phyloP scores from a whole-genome alignment of 2,888 invertebrate species.

The Volucella inflata region DNA sequence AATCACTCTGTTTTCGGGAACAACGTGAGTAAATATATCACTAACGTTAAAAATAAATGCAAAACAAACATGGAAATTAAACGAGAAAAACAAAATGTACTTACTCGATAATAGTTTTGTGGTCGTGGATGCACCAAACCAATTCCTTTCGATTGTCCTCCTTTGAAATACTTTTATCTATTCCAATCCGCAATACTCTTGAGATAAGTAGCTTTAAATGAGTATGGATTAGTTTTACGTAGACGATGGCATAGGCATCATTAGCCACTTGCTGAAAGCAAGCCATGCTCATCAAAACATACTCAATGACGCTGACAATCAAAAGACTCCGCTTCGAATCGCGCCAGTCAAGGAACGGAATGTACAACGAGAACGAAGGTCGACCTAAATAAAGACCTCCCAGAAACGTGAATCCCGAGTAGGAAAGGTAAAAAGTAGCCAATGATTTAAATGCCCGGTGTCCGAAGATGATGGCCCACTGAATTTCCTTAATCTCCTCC shows the following conservation, averaged over 20 bases:
- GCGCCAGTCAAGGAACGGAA: slow-evolving; percentile 78
- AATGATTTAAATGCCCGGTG: slow-evolving; percentile 77
- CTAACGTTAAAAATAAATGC: too few species aligned
- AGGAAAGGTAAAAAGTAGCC: slow-evolving; percentile 73
- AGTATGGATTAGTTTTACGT: slow-evolving; percentile 76
- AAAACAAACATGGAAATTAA: too few species aligned
- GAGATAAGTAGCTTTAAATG: slow-evolving; percentile 77
- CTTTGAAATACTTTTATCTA: slow-evolving; percentile 50
- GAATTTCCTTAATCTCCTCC: slow-evolving; percentile 73
- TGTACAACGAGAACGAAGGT: slow-evolving; percentile 79
- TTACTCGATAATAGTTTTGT: slow-evolving; percentile 78
- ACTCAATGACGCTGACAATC: slow-evolving; percentile 77
- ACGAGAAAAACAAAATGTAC: too few species aligned
- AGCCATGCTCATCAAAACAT: slow-evolving; percentile 76
- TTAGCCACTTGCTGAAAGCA: slow-evolving; percentile 78
- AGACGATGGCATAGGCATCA: slow-evolving; percentile 79
- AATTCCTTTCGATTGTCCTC: slow-evolving; percentile 76
- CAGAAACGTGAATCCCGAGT: slow-evolving; percentile 76
- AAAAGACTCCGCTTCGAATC: slow-evolving; percentile 78
- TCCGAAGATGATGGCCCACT: slow-evolving; percentile 70
- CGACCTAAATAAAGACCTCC: slow-evolving; percentile 74
- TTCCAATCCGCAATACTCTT: slow-evolving; percentile 76
- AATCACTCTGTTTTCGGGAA: too few species aligned
- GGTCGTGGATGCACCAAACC: slow-evolving; percentile 77
- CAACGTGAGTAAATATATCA: too few species aligned